Percentiles rank a stretch among this genome's conserved stretches.
phyloP scores from a whole-genome alignment of 2,888 invertebrate genomes.

The Phaonia tiefii region DNA sequence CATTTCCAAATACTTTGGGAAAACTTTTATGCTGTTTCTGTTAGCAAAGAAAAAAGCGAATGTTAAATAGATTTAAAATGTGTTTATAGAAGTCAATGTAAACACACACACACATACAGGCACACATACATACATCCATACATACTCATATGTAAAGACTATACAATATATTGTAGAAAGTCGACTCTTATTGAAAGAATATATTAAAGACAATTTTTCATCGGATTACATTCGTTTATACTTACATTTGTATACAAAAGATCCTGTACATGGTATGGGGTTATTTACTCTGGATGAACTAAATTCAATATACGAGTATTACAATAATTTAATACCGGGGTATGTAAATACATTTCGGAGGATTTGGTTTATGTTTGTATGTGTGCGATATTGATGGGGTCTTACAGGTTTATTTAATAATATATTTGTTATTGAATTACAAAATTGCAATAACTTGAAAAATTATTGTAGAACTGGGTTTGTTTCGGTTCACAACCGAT shows the following conservation, averaged over 20 bases:
- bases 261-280: no score
- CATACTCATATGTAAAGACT: no score
- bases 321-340: neutral
- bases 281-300: neutral
- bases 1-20: slow-evolving; percentile 4
- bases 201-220: slow-evolving; percentile 22
- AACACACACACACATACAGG: neutral
- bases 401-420: no score
- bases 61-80: slow-evolving; percentile 36
- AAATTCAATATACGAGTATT: slow-evolving; percentile 13
- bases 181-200: slow-evolving; percentile 1
- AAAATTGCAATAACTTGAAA: no score
- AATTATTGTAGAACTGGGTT: no score
- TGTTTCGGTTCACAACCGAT: no score
- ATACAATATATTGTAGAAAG: neutral
- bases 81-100: slow-evolving; percentile 30
- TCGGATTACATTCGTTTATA: neutral
- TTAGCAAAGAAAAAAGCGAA: neutral
- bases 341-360: no score
- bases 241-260: neutral
- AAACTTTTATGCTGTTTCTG: slow-evolving; percentile 24
- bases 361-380: no score
- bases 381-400: no score
- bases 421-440: no score
- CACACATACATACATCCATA: neutral